A percentile compares a stretch with the other conserved stretches of the same genome.
Conservation (phyloP, 2,113 vertebrate species). For the Circaetus gallicus region DNA sequence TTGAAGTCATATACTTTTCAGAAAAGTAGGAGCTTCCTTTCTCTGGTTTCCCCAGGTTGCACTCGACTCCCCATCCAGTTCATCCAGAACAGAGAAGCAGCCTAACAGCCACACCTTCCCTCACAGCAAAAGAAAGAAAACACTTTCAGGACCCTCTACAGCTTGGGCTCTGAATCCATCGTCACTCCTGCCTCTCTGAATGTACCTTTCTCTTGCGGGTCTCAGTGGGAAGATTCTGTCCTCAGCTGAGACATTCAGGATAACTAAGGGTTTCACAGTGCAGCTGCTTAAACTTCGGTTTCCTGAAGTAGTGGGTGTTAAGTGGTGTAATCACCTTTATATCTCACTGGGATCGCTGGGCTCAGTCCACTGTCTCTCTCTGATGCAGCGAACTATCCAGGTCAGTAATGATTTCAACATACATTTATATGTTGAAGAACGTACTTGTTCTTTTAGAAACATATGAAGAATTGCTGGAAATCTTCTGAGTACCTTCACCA, state of each 20-base stretch:
- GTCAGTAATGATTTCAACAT: not conserved
- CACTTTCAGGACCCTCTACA: not conserved
- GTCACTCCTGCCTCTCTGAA: not conserved
- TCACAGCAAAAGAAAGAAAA: not conserved
- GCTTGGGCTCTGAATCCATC: not conserved
- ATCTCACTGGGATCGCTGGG: not conserved
- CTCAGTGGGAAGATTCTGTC: not conserved
- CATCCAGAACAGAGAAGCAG: not conserved
- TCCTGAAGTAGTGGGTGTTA: not conserved
- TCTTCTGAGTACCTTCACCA: not conserved
- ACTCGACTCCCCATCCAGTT: fast-evolving
- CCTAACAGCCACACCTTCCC: not conserved
- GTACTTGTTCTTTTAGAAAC: not conserved
- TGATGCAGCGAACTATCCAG: not conserved
- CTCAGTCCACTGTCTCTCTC: not conserved
- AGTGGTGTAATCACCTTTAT: not conserved
- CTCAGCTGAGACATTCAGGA: not conserved
- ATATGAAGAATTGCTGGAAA: not conserved
- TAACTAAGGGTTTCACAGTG: not conserved
- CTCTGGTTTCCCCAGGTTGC: not conserved
- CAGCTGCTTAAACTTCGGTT: not conserved
- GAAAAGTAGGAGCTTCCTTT: not conserved
- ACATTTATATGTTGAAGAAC: not conserved
- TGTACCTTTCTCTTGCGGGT: not conserved
- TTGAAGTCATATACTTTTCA: not conserved